Conservation (phyloP, 1,140 invertebrate genomes). For the Papilio aristodemus region DNA sequence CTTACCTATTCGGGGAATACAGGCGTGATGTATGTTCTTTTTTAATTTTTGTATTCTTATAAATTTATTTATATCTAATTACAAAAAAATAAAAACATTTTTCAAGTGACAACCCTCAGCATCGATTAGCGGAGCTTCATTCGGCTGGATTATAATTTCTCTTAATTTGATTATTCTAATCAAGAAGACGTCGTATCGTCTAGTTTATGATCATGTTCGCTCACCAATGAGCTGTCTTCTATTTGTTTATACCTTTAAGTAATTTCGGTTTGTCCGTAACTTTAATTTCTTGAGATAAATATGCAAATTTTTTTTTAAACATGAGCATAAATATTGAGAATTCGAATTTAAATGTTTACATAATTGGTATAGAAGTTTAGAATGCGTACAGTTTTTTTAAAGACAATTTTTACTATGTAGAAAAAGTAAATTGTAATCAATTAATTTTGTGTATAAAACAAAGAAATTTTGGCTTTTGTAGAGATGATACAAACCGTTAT, state of each 20-base stretch:
- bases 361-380: too few relatives aligned
- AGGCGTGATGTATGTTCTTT: too few relatives aligned
- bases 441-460: too few relatives aligned
- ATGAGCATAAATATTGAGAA: background rate
- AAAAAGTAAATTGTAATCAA: too few relatives aligned
- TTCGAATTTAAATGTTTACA: background rate
- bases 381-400: too few relatives aligned
- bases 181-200: conserved; percentile 8
- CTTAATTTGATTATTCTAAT: conserved; percentile 35
- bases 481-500: background rate
- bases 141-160: conserved; percentile 30
- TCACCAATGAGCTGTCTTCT: conserved; percentile 27
- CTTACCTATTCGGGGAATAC: too few relatives aligned
- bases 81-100: background rate
- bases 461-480: background rate
- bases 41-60: too few relatives aligned
- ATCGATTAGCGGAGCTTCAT: conserved; percentile 24
- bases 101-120: conserved; percentile 13
- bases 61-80: too few relatives aligned
- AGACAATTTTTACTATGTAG: too few relatives aligned
- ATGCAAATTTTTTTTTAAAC: conserved; percentile 12
- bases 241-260: conserved; percentile 31
- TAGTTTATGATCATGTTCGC: conserved; percentile 30
- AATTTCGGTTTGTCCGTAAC: conserved; percentile 30
- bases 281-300: conserved; percentile 14